Evolutionary conservation across 1,140 invertebrate genomes (phyloP).

Genomic region (Pectinophora gossypiella): DNA sequence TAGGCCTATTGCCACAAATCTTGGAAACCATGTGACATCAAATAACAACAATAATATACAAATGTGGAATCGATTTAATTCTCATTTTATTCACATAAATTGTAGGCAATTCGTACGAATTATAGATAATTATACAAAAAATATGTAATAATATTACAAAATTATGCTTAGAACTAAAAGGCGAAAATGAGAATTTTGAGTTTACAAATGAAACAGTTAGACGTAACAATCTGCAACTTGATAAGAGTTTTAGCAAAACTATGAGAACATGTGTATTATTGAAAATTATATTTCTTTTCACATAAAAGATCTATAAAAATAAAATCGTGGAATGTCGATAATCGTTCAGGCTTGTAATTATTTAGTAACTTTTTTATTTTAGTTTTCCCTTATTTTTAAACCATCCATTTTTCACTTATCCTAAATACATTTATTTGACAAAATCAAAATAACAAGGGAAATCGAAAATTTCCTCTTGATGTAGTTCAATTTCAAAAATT

Average conservation of each 20-base stretch:
- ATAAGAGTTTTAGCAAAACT: background rate
- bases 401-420: background rate
- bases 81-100: slow-evolving; percentile 59
- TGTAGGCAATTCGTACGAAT: slow-evolving; percentile 40
- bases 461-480: too few species aligned
- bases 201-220: background rate
- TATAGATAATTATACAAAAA: slow-evolving; percentile 48
- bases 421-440: background rate
- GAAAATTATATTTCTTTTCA: slow-evolving; percentile 6
- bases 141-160: slow-evolving; percentile 49
- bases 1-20: too few species aligned
- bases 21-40: too few species aligned
- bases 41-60: slow-evolving; percentile 34
- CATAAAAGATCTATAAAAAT: slow-evolving; percentile 43
- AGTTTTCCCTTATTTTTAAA: background rate
- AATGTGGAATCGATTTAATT: slow-evolving; percentile 63
- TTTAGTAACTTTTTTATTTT: slow-evolving; percentile 10
- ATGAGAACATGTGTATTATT: background rate
- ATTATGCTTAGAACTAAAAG: slow-evolving; percentile 51
- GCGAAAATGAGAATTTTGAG: slow-evolving; percentile 1
- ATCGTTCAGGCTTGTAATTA: slow-evolving; percentile 4
- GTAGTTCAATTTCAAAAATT: too few species aligned
- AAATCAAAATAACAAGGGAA: background rate
- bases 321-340: slow-evolving; percentile 55
- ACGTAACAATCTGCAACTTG: background rate